Evolutionary conservation across 2,888 invertebrate genomes (phyloP).

Genomic region (Gibbula magus): DNA sequence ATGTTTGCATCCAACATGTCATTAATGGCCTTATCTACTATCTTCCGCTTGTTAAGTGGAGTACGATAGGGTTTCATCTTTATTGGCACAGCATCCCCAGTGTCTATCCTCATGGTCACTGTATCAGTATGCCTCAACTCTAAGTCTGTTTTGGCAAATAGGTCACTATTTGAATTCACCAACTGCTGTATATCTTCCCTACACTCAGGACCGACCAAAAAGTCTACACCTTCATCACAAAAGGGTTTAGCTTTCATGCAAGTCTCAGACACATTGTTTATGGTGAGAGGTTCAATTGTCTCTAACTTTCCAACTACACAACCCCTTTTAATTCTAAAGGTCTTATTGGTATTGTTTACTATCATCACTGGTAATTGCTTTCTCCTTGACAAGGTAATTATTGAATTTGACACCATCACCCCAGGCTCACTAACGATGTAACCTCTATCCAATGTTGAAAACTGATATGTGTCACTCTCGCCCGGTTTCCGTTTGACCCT

Average conservation of each 20-base stretch:
- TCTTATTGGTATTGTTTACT: too few species aligned
- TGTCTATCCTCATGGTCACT: slow-evolving; percentile 26
- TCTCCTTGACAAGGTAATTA: too few species aligned
- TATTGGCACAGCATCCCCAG: slow-evolving; percentile 29
- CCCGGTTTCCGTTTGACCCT: too few species aligned
- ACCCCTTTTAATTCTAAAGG: slow-evolving; percentile 3
- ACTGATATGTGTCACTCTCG: too few species aligned
- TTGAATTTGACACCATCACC: too few species aligned
- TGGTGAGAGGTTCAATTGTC: background rate
- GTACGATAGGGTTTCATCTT: slow-evolving; percentile 35
- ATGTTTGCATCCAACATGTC: slow-evolving; percentile 37
- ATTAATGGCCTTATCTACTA: slow-evolving; percentile 38
- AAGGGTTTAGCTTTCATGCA: background rate
- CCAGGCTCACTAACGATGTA: too few species aligned
- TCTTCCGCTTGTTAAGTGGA: slow-evolving; percentile 34
- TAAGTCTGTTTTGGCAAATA: slow-evolving; percentile 35
- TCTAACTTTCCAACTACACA: background rate
- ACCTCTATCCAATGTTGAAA: too few species aligned
- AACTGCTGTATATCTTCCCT: background rate
- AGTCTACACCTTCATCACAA: background rate
- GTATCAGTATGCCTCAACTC: slow-evolving; percentile 34
- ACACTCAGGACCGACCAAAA: background rate
- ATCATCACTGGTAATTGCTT: too few species aligned
- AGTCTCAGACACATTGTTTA: background rate
- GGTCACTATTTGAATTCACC: background rate